A percentile compares a stretch with the other conserved stretches of the same genome.
Conservation (phyloP, 2,888 invertebrate species). For the Carabus problematicus region DNA sequence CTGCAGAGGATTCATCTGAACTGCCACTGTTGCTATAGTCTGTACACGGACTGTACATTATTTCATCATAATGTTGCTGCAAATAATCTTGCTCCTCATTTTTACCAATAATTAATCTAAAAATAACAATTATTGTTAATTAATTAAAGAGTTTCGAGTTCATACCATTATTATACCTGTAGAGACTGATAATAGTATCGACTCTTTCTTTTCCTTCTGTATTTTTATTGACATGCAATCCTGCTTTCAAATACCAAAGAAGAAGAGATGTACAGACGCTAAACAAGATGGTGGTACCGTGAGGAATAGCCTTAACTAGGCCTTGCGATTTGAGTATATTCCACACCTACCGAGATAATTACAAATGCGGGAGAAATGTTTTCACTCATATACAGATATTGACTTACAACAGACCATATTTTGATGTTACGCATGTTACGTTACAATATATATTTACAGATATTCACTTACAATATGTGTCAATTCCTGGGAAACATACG, state of each 20-base stretch:
- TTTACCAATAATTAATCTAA: background rate
- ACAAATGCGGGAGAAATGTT: background rate
- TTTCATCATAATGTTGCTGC: background rate
- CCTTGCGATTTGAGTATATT: slow-evolving; percentile 68
- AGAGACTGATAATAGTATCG: background rate
- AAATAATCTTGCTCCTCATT: background rate
- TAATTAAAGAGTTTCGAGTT: no score
- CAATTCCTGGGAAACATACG: slow-evolving; percentile 80
- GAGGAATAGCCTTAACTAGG: slow-evolving; percentile 62
- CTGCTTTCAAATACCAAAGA: slow-evolving; percentile 63
- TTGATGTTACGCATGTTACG: no score
- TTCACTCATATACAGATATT: no score
- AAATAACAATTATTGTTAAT: no score
- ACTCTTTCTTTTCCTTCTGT: background rate
- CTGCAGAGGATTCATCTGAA: slow-evolving; percentile 23
- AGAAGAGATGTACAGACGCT: slow-evolving; percentile 62
- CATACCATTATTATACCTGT: no score
- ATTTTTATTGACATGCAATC: slow-evolving; percentile 55
- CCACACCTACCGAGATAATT: slow-evolving; percentile 58
- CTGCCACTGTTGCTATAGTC: slow-evolving; percentile 1
- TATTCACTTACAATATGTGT: slow-evolving; percentile 63
- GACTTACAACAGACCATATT: no score
- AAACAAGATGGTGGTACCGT: slow-evolving; percentile 69
- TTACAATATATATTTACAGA: no score
- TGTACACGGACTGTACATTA: background rate